Percentiles rank a stretch among this genome's conserved stretches.
These are phyloP conservation scores for Torymus texanus DNA, from an alignment of 2,888 invertebrate species.

Conservation along the genomic window DNA sequence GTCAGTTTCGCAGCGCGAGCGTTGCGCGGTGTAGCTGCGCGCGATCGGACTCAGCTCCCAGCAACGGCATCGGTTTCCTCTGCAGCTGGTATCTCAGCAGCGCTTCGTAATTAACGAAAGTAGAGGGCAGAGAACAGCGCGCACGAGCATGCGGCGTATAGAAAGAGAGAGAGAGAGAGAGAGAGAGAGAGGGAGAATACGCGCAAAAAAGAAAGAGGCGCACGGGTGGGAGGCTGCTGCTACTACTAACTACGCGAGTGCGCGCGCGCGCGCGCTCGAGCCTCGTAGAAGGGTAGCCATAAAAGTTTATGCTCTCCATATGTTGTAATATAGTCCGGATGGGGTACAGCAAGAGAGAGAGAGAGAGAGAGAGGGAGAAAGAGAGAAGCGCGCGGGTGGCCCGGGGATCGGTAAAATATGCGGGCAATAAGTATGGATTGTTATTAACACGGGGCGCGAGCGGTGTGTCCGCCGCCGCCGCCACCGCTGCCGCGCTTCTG, in stretches of 20 bases:
- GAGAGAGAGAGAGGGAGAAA: conserved; percentile 31
- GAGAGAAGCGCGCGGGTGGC: conserved; percentile 64
- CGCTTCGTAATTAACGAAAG: conserved; percentile 68
- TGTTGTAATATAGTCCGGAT: conserved; percentile 74
- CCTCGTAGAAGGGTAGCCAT: conserved; percentile 73
- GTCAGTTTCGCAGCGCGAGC: not conserved
- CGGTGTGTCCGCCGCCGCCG: conserved; percentile 68
- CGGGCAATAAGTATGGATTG: conserved; percentile 76
- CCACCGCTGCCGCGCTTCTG: conserved; percentile 69
- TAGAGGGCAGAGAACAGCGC: conserved; percentile 58
- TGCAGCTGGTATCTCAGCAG: conserved; percentile 48
- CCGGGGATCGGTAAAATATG: conserved; percentile 75
- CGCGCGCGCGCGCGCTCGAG: conserved; percentile 29
- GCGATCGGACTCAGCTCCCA: conserved; percentile 3
- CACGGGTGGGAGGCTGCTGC: conserved; percentile 56
- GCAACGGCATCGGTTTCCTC: not conserved
- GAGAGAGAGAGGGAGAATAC: conserved; percentile 59
- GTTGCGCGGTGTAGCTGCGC: too few species aligned
- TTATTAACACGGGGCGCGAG: conserved; percentile 75
- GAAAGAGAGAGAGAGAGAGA: conserved; percentile 45
- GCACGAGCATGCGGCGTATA: conserved; percentile 15
- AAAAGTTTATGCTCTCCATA: conserved; percentile 76
- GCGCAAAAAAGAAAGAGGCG: too few species aligned
- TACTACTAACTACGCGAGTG: conserved; percentile 55
- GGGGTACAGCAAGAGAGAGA: conserved; percentile 56